Base-by-base conservation (phyloP, 2,888 invertebrate species). In the Silvanus unidentatus region DNA sequence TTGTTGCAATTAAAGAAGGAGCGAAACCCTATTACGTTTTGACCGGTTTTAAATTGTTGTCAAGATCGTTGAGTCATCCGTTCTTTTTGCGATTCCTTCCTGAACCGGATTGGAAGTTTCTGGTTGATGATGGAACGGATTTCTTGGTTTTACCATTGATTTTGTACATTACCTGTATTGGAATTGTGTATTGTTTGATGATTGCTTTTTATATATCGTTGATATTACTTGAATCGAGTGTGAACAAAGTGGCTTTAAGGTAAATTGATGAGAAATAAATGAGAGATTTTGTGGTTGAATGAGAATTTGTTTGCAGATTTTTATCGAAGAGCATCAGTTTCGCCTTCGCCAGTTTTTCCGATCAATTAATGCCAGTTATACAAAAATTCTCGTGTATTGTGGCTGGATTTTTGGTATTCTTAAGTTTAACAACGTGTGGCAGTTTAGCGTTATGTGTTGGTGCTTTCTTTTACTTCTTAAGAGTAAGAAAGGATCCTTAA, bases 381-480 rank as follows among this genome's bases (percentile, higher is more conserved):
- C 81, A 84, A 50, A 78, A 80, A 57, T 73, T 88, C 28, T 90
- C 90, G 0, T 70, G 83, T 49, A 69, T 84, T 1, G 80, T 84
- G 37, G 82, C 84, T 9, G 76, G 77, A 0, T 66, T 80, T 2
- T 70, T 88, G 1, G 67, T 87, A 14, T 77, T 79, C 29, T 72
- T 86, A 3, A 79, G 80, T 12, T 74, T 81, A 10, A 71, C 79
- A 10, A 81, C 88, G 0, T 88, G 88, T 62, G 90, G 89, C 2
- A 86, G 86, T 1, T 73, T 89, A 4, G 80, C 85, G 0, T 72
- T 91, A 40, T 72, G 76, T 5, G 71, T 80, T 6, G 86, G 84
- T 0, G 76, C 79, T 2, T 72, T 79, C 0, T 81, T 85, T 63
- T 87, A 86, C 64, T 81, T 83, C 34, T 74, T 85, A 48, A 77